phyloP scores from a whole-genome alignment of 2,113 vertebrate species.

The Hyaena hyaena region DNA sequence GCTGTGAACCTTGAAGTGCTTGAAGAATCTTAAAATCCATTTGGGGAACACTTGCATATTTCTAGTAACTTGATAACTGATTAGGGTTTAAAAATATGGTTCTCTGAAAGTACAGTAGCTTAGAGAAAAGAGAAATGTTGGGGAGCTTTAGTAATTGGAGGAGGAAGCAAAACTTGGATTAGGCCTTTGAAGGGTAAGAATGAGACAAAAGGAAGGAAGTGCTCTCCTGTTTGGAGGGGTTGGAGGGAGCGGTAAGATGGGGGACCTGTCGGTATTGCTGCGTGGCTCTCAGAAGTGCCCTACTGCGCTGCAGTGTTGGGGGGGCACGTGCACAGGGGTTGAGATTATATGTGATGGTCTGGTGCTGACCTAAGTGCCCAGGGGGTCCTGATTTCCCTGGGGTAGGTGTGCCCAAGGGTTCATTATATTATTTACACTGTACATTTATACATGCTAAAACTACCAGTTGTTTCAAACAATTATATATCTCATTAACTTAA shows the following conservation, averaged over 20 bases:
- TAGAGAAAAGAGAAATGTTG: not conserved
- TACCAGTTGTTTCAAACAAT: not conserved
- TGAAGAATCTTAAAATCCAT: conserved; percentile 2
- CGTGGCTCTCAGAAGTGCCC: not conserved
- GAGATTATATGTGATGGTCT: not conserved
- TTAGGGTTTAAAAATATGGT: not conserved
- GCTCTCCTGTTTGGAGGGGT: not conserved
- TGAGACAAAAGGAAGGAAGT: not conserved
- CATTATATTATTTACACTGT: not conserved
- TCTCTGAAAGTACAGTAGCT: not conserved
- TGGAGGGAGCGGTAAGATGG: not conserved
- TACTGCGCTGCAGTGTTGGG: not conserved
- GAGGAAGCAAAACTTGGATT: not conserved
- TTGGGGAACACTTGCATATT: not conserved
- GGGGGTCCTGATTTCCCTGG: not conserved
- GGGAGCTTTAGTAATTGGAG: not conserved
- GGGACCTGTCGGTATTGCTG: not conserved
- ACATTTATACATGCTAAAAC: not conserved
- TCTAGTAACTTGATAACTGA: conserved; percentile 11
- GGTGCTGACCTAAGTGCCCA: not conserved
- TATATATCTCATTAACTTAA: not conserved
- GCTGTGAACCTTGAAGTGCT: not conserved
- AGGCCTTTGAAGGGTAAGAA: not conserved
- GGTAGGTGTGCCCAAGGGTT: not conserved
- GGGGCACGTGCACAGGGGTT: not conserved